Base-by-base conservation (phyloP, 2,888 invertebrate genomes). In the Drosophila borborema region DNA sequence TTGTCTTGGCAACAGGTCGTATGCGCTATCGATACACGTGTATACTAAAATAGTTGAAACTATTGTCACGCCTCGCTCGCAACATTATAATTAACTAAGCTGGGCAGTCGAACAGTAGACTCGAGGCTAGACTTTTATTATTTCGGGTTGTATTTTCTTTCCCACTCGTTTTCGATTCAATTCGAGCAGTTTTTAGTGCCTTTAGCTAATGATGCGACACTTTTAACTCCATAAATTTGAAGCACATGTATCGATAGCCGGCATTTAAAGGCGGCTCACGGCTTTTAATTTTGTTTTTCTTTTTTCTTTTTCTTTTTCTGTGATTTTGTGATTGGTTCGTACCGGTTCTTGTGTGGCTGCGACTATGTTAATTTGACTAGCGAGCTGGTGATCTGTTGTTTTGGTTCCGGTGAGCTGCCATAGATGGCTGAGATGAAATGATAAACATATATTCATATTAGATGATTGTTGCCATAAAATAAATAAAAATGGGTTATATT, bases 381-480 rank as follows among this genome's bases (percentile, higher is more conserved):
- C 55, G 71, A 77, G 65, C 49, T 18, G 34, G 54, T 36, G 56
- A 14, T 28, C 28, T 28, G 28, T 28, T 28, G 28, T 64, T 67
- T 74, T 61, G 72, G 84, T 86, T 86, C 89, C 89, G 84, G 74
- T 75, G 79, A 68, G 79, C 69, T 72, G 59, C 53, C 72, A 72
- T 65, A 77, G 59, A 54, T 68, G 68, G 28, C 48, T 54, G 63
- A 67, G 55, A 80, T 72, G 62, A 67, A 62, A 75, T 59, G 75
- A 62, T 75, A 55, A 76, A 54, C 51, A 66, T 69, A 64, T 71
- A 77, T 84, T 68, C 73, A 68, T 58, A 67, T 74, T 56, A 63
- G 41, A 28, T 48, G 34, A 55, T 55, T 68, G 71, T 63, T 23
- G 72, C 60, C 72, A 85, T 81, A 70, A 77, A 68, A 83, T 71